These are phyloP conservation scores for Coenobita brevimanus DNA, from an alignment of 1,140 invertebrate species.

Conservation along the genomic window DNA sequence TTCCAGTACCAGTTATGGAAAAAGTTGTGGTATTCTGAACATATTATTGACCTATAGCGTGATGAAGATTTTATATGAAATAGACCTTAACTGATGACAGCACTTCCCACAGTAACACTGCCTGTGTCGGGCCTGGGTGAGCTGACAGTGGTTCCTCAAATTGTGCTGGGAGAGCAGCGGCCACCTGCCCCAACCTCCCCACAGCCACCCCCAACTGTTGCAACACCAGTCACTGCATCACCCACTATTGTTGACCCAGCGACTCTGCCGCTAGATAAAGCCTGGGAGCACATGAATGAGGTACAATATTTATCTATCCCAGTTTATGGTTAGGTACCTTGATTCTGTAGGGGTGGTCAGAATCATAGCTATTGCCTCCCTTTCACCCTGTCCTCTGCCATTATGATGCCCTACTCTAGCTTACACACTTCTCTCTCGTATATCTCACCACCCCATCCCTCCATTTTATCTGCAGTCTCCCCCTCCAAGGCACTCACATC, in stretches of 20 bases:
- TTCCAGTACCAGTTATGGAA: too few species aligned
- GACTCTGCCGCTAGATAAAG: conserved; percentile 46
- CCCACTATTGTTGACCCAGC: neutral
- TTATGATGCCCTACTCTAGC: too few species aligned
- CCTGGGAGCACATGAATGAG: conserved; percentile 61
- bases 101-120: conserved; percentile 32
- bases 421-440: too few species aligned
- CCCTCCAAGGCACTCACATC: too few species aligned
- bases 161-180: conserved; percentile 27
- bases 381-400: too few species aligned
- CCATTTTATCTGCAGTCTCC: too few species aligned
- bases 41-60: too few species aligned
- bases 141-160: conserved; percentile 38
- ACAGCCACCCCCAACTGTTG: neutral
- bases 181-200: neutral
- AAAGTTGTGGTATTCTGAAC: too few species aligned
- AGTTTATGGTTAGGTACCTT: neutral
- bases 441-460: too few species aligned
- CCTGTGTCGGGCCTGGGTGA: conserved; percentile 56
- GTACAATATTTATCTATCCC: neutral
- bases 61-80: too few species aligned
- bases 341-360: neutral
- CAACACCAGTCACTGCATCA: neutral
- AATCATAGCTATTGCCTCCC: neutral
- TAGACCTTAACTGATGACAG: too few species aligned